Base-by-base conservation (phyloP, 1,140 invertebrate species). In the Hesperophylax magnus region DNA sequence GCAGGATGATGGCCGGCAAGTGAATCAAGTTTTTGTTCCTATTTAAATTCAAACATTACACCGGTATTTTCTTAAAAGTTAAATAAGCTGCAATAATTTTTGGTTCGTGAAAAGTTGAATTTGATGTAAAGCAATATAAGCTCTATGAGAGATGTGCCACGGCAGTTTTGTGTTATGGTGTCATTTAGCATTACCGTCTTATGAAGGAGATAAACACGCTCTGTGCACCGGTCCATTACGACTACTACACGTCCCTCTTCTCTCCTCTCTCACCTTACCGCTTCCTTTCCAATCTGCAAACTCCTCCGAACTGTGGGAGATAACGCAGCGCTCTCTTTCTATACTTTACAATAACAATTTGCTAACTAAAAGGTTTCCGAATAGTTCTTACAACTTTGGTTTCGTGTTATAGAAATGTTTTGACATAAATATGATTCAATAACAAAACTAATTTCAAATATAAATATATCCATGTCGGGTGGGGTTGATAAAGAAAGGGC, bases 391-490 rank as follows among this genome's bases (percentile, higher is more conserved):
- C 52, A 81, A 81, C 39, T 81, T 81, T 67, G n/a, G 17, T 74
- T 53, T 71, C 69, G 60, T 60, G 34, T 77, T 81, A 77, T 39
- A 69, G 61, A 24, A 77, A 77, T 81, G 75, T 81, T 81, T 74
- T 74, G 80, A 81, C 76, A 78, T 61, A 77, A 81, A 81, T 81
- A 81, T 81, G 80, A 81, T 81, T 81, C 80, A 81, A 81, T 81
- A 81, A 81, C 76, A 81, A 78, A 81, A 81, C 80, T 81, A 72
- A 81, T 81, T 81, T 74, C 76, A 67, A 81, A 81, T 76, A 80
- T 58, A 77, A 60, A 81, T 81, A 61, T 81, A 65, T 81, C 76
- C 67, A 69, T 81, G 80, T 81, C 80, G 74, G 80, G 60, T 15
- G 52, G 17, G 34, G 76, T 72, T 74, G 76, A 78, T 81, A 81